A percentile compares a stretch with the other conserved stretches of the same genome.
Conservation (phyloP, 2,113 vertebrate genomes). For the Sapayoa aenigma region DNA sequence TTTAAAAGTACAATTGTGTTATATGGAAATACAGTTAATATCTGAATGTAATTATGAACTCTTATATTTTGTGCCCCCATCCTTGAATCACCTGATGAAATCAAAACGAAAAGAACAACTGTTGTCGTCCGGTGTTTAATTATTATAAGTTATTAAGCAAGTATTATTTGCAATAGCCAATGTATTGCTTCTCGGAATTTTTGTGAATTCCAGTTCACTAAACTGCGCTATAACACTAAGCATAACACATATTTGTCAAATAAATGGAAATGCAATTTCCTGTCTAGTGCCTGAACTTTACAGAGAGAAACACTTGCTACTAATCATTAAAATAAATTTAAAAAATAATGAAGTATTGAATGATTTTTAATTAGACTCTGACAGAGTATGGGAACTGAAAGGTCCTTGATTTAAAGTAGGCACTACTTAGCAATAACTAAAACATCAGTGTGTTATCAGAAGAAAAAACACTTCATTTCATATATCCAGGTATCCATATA, state of each 20-base stretch:
- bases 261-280: not conserved
- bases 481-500: not conserved
- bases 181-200: not conserved
- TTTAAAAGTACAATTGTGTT: not conserved
- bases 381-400: not conserved
- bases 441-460: not conserved
- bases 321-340: not conserved
- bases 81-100: not conserved
- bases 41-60: not conserved
- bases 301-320: not conserved
- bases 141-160: not conserved
- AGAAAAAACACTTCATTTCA: not conserved
- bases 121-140: not conserved
- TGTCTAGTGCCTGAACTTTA: not conserved
- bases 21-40: not conserved
- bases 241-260: not conserved
- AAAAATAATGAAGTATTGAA: not conserved
- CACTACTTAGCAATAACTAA: not conserved
- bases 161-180: not conserved
- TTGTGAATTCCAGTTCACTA: not conserved
- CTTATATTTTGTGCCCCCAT: not conserved
- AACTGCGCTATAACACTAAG: not conserved
- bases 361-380: not conserved
- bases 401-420: not conserved
- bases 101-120: not conserved